These are phyloP conservation scores for Megaceryle torquata DNA, from an alignment of 2,113 vertebrate genomes.

Conservation along the genomic window DNA sequence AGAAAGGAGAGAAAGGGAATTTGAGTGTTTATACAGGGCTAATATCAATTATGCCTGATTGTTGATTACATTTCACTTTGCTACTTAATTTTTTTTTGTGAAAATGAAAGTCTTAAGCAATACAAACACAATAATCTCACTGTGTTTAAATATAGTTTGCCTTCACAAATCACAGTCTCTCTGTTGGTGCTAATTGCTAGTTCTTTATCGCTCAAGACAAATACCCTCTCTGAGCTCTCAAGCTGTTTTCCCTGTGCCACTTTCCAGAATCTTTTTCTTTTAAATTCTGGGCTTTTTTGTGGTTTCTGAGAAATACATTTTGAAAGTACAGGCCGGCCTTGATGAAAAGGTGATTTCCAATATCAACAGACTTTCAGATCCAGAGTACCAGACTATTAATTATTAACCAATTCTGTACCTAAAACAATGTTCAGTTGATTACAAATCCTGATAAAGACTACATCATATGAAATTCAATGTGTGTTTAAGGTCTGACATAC, in stretches of 20 bases:
- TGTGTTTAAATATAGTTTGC: constrained; percentile 30
- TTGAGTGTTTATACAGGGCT: neutral
- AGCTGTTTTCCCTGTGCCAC: neutral
- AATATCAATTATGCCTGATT: neutral
- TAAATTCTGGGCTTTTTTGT: neutral
- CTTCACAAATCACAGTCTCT: neutral
- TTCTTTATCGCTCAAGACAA: neutral
- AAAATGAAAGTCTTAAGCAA: neutral
- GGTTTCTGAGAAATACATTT: neutral
- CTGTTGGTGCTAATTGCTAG: neutral
- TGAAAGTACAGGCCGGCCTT: neutral
- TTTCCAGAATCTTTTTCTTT: neutral
- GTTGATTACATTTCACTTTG: neutral
- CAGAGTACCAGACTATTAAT: neutral
- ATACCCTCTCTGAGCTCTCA: neutral
- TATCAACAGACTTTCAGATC: neutral
- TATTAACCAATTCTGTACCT: neutral
- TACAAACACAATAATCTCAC: neutral
- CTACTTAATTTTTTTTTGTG: neutral
- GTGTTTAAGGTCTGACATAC: neutral
- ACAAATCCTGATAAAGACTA: neutral
- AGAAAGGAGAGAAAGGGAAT: neutral
- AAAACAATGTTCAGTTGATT: neutral
- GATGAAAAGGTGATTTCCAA: neutral
- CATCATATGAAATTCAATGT: neutral